phyloP scores from a whole-genome alignment of 2,888 invertebrate genomes.

The Molorchus minor region DNA sequence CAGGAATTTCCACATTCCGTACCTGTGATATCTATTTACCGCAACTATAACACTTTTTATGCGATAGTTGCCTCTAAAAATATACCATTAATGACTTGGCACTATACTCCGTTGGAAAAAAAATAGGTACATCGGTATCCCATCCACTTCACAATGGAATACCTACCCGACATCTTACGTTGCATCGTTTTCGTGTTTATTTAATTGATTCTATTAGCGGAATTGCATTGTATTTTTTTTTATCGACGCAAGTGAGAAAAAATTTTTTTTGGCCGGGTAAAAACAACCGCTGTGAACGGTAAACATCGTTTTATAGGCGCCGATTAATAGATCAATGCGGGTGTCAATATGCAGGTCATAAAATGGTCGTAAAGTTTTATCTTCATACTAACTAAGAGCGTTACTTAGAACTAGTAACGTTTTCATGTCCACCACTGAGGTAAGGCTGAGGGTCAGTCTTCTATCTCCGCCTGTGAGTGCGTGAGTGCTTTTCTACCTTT shows the following conservation, averaged over 20 bases:
- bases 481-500: slow-evolving; percentile 35
- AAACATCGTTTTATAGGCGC: too few relatives aligned
- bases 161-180: background rate
- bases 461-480: too few relatives aligned
- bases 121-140: background rate
- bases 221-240: too few relatives aligned
- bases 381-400: too few relatives aligned
- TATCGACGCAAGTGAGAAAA: too few relatives aligned
- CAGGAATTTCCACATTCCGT: too few relatives aligned
- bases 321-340: background rate
- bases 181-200: background rate
- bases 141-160: background rate
- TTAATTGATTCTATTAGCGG: background rate
- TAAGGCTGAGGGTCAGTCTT: slow-evolving; percentile 31
- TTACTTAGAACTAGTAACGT: slow-evolving; percentile 34
- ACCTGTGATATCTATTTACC: slow-evolving; percentile 30
- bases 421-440: slow-evolving; percentile 27
- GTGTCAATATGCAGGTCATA: slow-evolving; percentile 16
- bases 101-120: background rate
- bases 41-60: slow-evolving; percentile 16
- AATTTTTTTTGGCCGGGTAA: too few relatives aligned
- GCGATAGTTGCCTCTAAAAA: slow-evolving; percentile 17
- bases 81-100: slow-evolving; percentile 18
- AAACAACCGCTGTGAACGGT: too few relatives aligned
- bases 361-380: slow-evolving; percentile 10